These are phyloP conservation scores for Chloroceryle amazona DNA, from an alignment of 2,797 vertebrate genomes.

Conservation along the genomic window DNA sequence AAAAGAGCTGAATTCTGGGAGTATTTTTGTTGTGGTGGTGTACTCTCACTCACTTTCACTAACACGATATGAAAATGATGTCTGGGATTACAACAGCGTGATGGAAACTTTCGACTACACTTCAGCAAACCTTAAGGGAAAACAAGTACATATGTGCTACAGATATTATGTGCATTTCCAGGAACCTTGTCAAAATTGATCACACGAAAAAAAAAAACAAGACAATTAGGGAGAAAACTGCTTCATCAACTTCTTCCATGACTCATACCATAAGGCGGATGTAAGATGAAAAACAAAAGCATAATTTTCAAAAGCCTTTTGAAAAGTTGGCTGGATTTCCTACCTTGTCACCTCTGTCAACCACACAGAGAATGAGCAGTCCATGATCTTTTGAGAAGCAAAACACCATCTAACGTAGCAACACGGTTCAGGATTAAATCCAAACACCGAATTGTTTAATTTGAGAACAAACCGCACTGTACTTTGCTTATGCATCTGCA, in stretches of 20 bases:
- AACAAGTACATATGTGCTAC: constrained; percentile 13
- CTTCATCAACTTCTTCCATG: constrained; percentile 51
- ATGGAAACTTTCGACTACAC: constrained; percentile 68
- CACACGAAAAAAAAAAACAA: constrained; percentile 45
- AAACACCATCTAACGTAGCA: not conserved
- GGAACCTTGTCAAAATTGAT: constrained; percentile 50
- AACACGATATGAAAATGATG: constrained; percentile 47
- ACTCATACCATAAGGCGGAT: not conserved
- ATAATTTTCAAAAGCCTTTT: not conserved
- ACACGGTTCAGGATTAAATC: not conserved
- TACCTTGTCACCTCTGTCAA: not conserved
- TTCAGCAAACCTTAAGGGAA: constrained; percentile 58
- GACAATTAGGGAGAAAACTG: constrained; percentile 41
- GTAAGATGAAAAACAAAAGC: constrained; percentile 45
- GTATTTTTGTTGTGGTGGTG: not conserved
- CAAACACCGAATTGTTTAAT: not conserved
- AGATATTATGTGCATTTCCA: constrained; percentile 49
- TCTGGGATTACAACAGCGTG: constrained; percentile 13
- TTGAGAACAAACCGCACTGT: not conserved
- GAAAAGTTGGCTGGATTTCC: constrained; percentile 26
- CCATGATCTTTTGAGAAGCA: not conserved
- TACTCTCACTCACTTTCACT: constrained; percentile 70
- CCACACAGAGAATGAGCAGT: not conserved
- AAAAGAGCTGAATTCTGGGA: constrained; percentile 18
- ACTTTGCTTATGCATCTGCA: constrained; percentile 2